These are phyloP conservation scores for Macaria liturata DNA, from an alignment of 2,888 invertebrate species.

Conservation along the genomic window DNA sequence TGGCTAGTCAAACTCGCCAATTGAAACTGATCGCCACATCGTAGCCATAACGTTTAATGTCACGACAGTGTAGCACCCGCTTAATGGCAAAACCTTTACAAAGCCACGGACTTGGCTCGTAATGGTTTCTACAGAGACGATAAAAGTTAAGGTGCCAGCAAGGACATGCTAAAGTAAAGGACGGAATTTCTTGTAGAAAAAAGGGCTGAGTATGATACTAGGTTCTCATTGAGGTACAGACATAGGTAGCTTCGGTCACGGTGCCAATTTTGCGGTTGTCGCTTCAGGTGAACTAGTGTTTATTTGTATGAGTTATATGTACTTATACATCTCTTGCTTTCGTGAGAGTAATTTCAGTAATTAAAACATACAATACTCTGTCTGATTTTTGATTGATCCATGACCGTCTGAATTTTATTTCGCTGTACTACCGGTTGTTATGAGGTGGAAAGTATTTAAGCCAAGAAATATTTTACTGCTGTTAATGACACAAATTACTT, in stretches of 20 bases:
- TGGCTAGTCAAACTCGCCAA: not conserved
- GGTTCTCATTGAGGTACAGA: no score
- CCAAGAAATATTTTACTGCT: constrained; percentile 7
- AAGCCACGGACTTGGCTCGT: constrained; percentile 11
- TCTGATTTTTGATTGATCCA: no score
- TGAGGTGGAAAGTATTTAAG: constrained; percentile 20
- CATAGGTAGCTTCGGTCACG: no score
- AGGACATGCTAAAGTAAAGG: no score
- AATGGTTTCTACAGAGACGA: constrained; percentile 12
- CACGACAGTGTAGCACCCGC: constrained; percentile 7
- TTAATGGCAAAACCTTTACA: constrained; percentile 12
- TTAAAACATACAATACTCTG: no score
- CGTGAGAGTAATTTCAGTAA: no score
- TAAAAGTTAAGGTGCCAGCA: constrained; percentile 17
- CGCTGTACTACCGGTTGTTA: constrained; percentile 19
- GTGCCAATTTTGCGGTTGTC: no score
- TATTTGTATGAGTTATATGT: no score
- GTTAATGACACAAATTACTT: constrained; percentile 15
- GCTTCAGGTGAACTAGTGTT: no score
- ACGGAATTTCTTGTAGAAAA: no score
- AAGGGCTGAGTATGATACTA: no score
- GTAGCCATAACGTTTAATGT: constrained; percentile 4
- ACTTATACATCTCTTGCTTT: no score
- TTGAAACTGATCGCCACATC: not conserved
- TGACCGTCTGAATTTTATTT: constrained; percentile 17